Percentiles rank a stretch among this genome's conserved stretches.
Conservation (phyloP, 1,140 invertebrate species). For the Cheumatopsyche charites region DNA sequence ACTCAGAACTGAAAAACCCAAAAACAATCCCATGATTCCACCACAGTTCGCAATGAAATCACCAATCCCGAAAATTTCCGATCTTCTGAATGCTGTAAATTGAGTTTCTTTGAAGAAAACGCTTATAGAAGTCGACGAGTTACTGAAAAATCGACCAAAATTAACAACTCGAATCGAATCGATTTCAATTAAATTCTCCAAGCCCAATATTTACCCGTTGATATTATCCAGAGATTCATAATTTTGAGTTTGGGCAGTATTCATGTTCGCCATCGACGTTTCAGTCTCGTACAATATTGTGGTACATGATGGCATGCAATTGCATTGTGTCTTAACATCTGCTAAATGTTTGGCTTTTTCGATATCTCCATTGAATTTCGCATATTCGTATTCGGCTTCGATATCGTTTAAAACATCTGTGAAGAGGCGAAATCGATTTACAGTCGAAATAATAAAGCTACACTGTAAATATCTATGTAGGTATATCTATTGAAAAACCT, state of each 20-base stretch:
- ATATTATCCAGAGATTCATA: too few relatives aligned
- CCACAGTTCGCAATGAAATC: constrained; percentile 71
- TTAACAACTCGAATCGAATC: too few relatives aligned
- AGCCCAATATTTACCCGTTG: too few relatives aligned
- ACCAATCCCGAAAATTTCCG: constrained; percentile 67
- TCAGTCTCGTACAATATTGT: constrained; percentile 70
- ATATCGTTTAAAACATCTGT: neutral
- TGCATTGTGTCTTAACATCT: constrained; percentile 57
- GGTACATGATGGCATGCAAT: constrained; percentile 71
- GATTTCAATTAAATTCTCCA: too few relatives aligned
- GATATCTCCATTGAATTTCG: neutral
- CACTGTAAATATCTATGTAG: too few relatives aligned
- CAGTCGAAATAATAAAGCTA: too few relatives aligned
- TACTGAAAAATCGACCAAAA: too few relatives aligned
- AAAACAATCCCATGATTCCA: constrained; percentile 68
- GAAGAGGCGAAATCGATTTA: too few relatives aligned
- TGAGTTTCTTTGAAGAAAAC: constrained; percentile 70
- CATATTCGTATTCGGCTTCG: neutral
- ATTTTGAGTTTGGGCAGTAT: too few relatives aligned
- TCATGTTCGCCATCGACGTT: too few relatives aligned
- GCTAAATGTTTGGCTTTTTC: constrained; percentile 62
- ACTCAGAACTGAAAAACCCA: constrained; percentile 53
- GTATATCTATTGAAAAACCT: too few relatives aligned
- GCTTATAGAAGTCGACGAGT: too few relatives aligned
- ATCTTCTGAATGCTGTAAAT: constrained; percentile 67